Evolutionary conservation across 2,113 vertebrate species (phyloP).

Genomic region (Nanorana parkeri): DNA sequence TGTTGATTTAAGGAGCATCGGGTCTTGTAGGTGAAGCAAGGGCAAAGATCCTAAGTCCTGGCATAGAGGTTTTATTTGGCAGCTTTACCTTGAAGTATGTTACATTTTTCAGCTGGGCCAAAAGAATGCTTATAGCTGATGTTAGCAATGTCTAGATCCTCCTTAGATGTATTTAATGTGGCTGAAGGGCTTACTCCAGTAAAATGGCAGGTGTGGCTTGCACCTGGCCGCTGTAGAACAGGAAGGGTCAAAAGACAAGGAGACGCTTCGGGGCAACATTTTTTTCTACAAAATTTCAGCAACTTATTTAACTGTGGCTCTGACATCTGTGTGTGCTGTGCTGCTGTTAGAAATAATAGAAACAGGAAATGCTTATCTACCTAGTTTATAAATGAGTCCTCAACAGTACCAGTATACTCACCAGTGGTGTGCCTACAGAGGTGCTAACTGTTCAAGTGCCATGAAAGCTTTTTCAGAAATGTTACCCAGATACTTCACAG

Average conservation of each 20-base stretch:
- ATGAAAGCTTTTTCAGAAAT: not conserved
- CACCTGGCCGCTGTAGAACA: slow-evolving; percentile 45
- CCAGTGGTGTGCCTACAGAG: not conserved
- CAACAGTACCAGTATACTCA: not conserved
- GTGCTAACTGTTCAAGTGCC: not conserved
- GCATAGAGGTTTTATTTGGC: too few relatives aligned
- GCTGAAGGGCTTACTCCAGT: slow-evolving; percentile 26
- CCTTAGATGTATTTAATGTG: slow-evolving; percentile 13
- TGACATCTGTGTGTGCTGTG: not conserved
- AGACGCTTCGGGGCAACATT: slow-evolving; percentile 20
- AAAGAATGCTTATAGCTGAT: not conserved
- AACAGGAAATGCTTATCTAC: not conserved
- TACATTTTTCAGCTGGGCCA: not conserved
- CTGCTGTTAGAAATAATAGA: not conserved
- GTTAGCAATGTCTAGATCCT: slow-evolving; percentile 3
- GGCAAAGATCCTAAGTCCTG: too few relatives aligned
- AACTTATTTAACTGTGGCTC: not conserved
- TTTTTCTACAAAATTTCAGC: not conserved
- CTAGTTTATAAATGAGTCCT: not conserved
- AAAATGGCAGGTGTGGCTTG: slow-evolving; percentile 48
- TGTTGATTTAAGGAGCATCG: too few relatives aligned
- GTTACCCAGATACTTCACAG: too few relatives aligned
- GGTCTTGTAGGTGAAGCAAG: too few relatives aligned
- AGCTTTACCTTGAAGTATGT: too few relatives aligned
- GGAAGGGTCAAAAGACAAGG: slow-evolving; percentile 49